phyloP scores from a whole-genome alignment of 2,888 invertebrate species.

The Spodoptera exigua region DNA sequence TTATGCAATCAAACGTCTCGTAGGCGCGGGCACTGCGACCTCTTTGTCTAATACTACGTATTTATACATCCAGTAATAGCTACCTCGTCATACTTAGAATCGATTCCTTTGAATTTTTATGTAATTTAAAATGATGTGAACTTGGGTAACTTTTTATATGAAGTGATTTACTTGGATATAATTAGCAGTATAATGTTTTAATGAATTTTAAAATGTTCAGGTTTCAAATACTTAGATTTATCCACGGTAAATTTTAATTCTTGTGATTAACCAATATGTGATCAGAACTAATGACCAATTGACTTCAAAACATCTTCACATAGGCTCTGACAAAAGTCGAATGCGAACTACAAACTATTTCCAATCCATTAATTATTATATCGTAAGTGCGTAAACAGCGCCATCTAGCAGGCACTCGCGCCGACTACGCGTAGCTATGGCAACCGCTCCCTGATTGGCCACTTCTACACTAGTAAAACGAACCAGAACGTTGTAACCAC shows the following conservation, averaged over 20 bases:
- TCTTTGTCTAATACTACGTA: conserved; percentile 43
- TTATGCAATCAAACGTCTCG: conserved; percentile 81
- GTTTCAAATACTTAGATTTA: too few relatives aligned
- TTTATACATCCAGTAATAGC: background rate
- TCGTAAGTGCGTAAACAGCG: conserved; percentile 59
- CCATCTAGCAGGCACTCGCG: conserved; percentile 76
- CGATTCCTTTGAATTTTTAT: too few relatives aligned
- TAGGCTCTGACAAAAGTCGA: conserved; percentile 5
- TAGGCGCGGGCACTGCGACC: conserved; percentile 42
- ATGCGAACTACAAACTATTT: conserved; percentile 40
- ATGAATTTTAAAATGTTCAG: too few relatives aligned
- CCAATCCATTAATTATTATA: conserved; percentile 54
- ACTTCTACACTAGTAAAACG: conserved; percentile 68
- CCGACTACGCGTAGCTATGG: conserved; percentile 77
- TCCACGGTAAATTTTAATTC: too few relatives aligned
- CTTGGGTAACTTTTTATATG: too few relatives aligned
- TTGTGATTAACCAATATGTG: background rate
- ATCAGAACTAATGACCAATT: conserved; percentile 32
- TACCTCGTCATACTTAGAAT: too few relatives aligned
- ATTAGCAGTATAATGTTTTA: too few relatives aligned
- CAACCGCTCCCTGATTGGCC: conserved; percentile 86
- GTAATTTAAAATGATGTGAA: too few relatives aligned
- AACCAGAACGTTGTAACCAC: conserved; percentile 69
- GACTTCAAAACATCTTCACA: conserved; percentile 11
- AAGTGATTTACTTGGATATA: too few relatives aligned